Base-by-base conservation (phyloP, 2,113 vertebrate genomes). In the Ptychochromis oligacanthus region DNA sequence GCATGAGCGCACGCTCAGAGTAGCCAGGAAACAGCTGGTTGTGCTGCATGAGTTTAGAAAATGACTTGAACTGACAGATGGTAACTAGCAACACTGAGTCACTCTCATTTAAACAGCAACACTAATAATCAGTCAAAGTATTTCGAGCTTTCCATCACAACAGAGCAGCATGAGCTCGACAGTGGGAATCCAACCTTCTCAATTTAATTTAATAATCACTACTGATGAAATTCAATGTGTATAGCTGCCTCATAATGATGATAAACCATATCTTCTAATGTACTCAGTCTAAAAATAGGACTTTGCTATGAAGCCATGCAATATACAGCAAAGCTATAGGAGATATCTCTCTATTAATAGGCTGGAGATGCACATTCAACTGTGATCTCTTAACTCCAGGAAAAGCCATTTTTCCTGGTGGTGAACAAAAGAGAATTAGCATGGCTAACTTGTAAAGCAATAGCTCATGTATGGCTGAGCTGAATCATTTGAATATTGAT, bases 31-130 rank as follows among this genome's bases (percentile, higher is more conserved):
- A 87, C 80, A 86, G 72, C 67, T 84, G 82, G 26, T 62, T 60
- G 46, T 70, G 43, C 61, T 15, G 55, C 56, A 81, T 38, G 40
- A 67, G 59, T 55, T 67, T 70, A 70, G 64, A 85, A 91, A 92
- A 91, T 86, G 75, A 85, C 87, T 79, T 57, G 74, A 81, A 80
- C 24, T 86, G 91, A 91, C 86, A 92, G 87, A 89, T 40, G 70
- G 67, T 49, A 55, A 84, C 18, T 62, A 82, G 40, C 82, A 81
- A 59, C 75, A 54, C 75, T 91, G 85, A 90, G 76, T 91, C 89
- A 88, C 74, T 79, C 74, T 60, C 82, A 87, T 86, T 57, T 70
- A 86, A 88, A 89, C 76, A 83, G 85, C 83, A 82, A 83, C 90
- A 65, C 18, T 46, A 43, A 86, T 79, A 75, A 80, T 61, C 82